Evolutionary conservation across 2,888 invertebrate species (phyloP).

Genomic region (Glaucopsyche alexis): DNA sequence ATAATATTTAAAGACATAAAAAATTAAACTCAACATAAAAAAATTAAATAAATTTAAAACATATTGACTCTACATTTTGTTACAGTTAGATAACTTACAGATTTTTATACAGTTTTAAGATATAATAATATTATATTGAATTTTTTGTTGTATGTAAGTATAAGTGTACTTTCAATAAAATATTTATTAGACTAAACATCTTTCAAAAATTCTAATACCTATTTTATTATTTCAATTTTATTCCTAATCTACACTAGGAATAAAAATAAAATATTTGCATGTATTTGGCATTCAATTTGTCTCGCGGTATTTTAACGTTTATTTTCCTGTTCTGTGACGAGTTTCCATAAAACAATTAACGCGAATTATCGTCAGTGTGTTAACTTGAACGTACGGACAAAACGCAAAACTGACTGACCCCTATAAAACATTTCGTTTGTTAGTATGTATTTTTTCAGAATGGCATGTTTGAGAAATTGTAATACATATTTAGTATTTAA

Average conservation of each 20-base stretch:
- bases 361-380: constrained; percentile 25
- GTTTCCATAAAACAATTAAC: constrained; percentile 31
- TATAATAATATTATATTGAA: background rate
- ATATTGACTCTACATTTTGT: background rate
- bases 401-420: constrained; percentile 11
- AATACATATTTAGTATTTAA: background rate
- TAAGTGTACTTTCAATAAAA: background rate
- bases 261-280: constrained; percentile 17
- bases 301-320: constrained; percentile 42
- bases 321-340: constrained; percentile 31
- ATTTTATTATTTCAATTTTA: no score
- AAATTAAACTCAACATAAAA: background rate
- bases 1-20: no score
- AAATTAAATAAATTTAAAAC: background rate
- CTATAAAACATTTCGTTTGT: constrained; percentile 8
- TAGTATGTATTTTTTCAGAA: no score
- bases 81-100: background rate
- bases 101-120: background rate
- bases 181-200: background rate
- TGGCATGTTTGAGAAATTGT: background rate
- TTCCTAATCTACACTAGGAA: background rate
- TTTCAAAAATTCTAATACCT: background rate
- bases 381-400: background rate
- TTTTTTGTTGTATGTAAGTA: background rate
- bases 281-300: constrained; percentile 29